Base-by-base conservation (phyloP, 2,113 vertebrate genomes). In the Scomber japonicus region DNA sequence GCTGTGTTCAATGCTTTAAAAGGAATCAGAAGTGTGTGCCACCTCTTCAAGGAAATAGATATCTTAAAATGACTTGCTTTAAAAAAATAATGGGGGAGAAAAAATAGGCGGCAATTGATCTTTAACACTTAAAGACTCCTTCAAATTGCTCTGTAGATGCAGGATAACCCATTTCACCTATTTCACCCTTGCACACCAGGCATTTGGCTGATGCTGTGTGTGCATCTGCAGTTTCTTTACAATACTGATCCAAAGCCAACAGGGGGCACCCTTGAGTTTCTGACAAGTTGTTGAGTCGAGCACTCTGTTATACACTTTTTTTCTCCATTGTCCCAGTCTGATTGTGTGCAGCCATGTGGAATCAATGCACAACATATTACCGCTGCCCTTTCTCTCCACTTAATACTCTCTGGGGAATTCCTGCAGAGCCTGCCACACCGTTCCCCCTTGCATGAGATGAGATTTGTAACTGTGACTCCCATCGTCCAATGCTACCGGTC, bases 281-380 rank as follows among this genome's bases (percentile, higher is more conserved):
- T 48, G 68, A 54, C 61, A 44, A 63, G 69, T 68, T 75, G 51
- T 56, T 17, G 49, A 65, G 60, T 84, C 15, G 55, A 74, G 64
- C 63, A 11, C 78, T 70, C 46, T 80, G 74, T 50, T 75, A 84
- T 75, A 73, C 71, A 57, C 89, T 73, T 65, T 75, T 72, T 46
- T 21, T 21, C 21, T 66, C 16, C 70, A 70, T 83, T 83, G 76
- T 88, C 83, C 75, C 30, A 10, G 56, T 85, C 76, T 89, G 80
- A 90, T 89, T 87, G 85, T 91, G 88, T 91, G 87, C 86, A 87
- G 89, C 84, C 90, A 83, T 75, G 89, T 88, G 89, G 91, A 93
- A 89, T 84, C 84, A 78, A 67, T 91, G 89, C 83, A 45, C 86
- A 79, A 87, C 87, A 87, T 90, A 90, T 88, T 75, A 86, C 85